Evolutionary conservation across 2,113 vertebrate species (phyloP).

Genomic region (Trinectes maculatus): DNA sequence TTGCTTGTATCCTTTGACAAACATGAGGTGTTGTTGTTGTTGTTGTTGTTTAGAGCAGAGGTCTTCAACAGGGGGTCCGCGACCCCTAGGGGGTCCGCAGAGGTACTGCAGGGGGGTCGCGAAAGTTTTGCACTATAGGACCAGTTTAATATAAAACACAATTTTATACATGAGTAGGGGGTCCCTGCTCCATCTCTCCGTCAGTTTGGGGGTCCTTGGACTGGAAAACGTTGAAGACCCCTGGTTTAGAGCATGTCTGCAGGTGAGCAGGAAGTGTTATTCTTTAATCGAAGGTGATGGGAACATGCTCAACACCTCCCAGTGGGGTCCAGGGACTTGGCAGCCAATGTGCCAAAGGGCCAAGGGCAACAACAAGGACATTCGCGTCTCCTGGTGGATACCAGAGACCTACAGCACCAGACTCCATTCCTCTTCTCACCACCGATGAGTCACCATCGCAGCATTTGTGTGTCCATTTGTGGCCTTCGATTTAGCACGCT

Average conservation of each 20-base stretch:
- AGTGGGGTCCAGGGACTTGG: constrained; percentile 55
- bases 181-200: too few species aligned
- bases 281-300: constrained; percentile 57
- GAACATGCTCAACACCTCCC: constrained; percentile 61
- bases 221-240: too few species aligned
- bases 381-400: constrained; percentile 12
- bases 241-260: constrained; percentile 41
- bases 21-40: too few species aligned
- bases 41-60: too few species aligned
- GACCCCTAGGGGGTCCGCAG: too few species aligned
- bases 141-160: too few species aligned
- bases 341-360: constrained; percentile 42
- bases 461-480: constrained; percentile 37
- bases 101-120: too few species aligned
- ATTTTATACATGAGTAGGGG: too few species aligned
- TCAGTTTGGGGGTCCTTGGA: too few species aligned
- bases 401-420: constrained; percentile 18
- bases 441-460: constrained; percentile 45
- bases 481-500: constrained; percentile 2
- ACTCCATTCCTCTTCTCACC: constrained; percentile 19
- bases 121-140: too few species aligned
- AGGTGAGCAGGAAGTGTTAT: constrained; percentile 59
- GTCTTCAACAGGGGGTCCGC: too few species aligned
- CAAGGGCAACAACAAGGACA: constrained; percentile 71
- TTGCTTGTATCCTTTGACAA: too few species aligned